Evolutionary conservation across 2,113 vertebrate genomes (phyloP).

Genomic region (Fukomys damarensis): DNA sequence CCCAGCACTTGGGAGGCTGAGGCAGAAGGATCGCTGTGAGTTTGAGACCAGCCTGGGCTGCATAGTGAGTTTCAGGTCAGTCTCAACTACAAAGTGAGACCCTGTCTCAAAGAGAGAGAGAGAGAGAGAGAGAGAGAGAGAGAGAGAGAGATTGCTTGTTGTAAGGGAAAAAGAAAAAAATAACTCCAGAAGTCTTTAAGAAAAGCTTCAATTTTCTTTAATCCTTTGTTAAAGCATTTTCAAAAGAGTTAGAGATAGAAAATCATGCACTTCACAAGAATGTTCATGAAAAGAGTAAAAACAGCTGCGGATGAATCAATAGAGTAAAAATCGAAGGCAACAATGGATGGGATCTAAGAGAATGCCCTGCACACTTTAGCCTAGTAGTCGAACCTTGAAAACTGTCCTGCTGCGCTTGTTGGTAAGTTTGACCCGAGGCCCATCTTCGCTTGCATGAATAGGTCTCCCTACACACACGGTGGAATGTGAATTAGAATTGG

Average conservation of each 20-base stretch:
- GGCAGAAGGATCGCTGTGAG: too few relatives aligned
- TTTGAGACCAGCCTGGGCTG: too few relatives aligned
- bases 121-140: too few relatives aligned
- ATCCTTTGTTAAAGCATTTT: conserved; percentile 26
- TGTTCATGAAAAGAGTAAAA: conserved; percentile 24
- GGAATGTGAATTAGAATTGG: not conserved
- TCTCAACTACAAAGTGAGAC: too few relatives aligned
- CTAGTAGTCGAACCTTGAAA: not conserved
- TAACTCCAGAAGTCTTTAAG: not conserved
- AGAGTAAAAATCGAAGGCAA: not conserved
- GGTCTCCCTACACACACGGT: not conserved
- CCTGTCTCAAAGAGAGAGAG: too few relatives aligned
- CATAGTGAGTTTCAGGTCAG: too few relatives aligned
- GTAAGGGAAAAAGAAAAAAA: not conserved
- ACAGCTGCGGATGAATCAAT: not conserved
- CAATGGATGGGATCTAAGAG: not conserved
- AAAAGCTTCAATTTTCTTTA: not conserved
- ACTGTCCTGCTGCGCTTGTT: fast-evolving
- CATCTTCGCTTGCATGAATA: fast-evolving
- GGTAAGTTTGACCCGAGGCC: too few relatives aligned
- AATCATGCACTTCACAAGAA: not conserved
- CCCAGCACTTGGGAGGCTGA: too few relatives aligned
- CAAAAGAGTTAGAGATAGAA: not conserved
- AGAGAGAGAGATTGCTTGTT: not conserved
- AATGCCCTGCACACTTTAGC: fast-evolving